Base-by-base conservation (phyloP, 2,113 vertebrate species). In the Parotia lawesii region DNA sequence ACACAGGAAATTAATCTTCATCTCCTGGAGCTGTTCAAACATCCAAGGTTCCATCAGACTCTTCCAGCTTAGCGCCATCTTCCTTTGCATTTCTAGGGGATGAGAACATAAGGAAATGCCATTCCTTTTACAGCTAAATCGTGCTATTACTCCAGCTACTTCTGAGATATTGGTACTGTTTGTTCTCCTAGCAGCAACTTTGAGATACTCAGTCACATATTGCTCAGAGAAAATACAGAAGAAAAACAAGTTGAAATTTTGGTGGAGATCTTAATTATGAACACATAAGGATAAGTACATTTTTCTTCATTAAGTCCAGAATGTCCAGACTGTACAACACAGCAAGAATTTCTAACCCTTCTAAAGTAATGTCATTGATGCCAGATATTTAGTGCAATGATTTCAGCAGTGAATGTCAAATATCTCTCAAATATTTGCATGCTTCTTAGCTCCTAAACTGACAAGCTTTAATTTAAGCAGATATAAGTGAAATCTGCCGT, bases 401-500 rank as follows among this genome's bases (percentile, higher is more conserved):
- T 91, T 97, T 97, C 89, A 87, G 50, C 45, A 82, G 69, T 18
- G 78, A 84, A 94, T 91, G 93, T 93, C 90, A 97, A 93, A 85
- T 70, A 77, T 88, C 56, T 83, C 60, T 91, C 93, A 97, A 97
- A 94, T 95, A 96, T 95, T 95, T 96, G 82, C 61, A 44, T 81
- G 72, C 37, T 94, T 93, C 75, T 93, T 94, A 95, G 89, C 47
- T 91, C 75, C 72, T 86, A 77, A 91, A 94, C 79, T 93, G 93
- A 91, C 85, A 95, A 90, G 79, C 78, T 83, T 91, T 93, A 91
- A 94, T 96, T 94, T 92, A 94, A 90, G 91, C 51, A 95, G 85
- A 83, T 93, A 93, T 77, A 90, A 95, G 90, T 96, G 96, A 96
- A 95, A 95, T 95, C 89, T 97, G 93, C 87, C 82, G 85, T 15